These are phyloP conservation scores for Rhagium mordax DNA, from an alignment of 2,888 invertebrate genomes.

Conservation along the genomic window DNA sequence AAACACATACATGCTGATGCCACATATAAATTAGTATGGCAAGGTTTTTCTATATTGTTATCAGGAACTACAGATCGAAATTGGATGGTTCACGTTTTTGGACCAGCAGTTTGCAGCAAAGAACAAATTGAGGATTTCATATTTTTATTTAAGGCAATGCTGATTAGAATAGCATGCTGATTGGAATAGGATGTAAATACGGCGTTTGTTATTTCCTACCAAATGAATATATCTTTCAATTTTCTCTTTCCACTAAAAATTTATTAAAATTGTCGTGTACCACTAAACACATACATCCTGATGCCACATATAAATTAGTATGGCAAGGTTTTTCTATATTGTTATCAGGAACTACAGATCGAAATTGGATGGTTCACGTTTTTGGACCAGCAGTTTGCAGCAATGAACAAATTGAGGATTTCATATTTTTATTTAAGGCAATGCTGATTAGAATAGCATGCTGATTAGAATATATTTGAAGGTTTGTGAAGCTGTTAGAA, in stretches of 20 bases:
- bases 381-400: slow-evolving; percentile 41
- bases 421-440: slow-evolving; percentile 47
- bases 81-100: slow-evolving; percentile 48
- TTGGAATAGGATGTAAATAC: too few relatives aligned
- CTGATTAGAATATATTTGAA: slow-evolving; percentile 30
- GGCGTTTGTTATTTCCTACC: too few relatives aligned
- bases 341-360: slow-evolving; percentile 52
- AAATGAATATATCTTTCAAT: too few relatives aligned
- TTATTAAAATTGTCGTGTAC: slow-evolving; percentile 23
- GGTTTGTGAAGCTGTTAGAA: slow-evolving; percentile 42
- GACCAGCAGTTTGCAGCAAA: slow-evolving; percentile 34
- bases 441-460: too few relatives aligned
- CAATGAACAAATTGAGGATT: slow-evolving; percentile 30
- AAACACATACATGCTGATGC: slow-evolving; percentile 50
- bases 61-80: slow-evolving; percentile 52
- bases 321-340: slow-evolving; percentile 55
- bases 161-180: too few relatives aligned
- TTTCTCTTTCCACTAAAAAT: slow-evolving; percentile 32
- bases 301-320: slow-evolving; percentile 53
- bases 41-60: slow-evolving; percentile 53
- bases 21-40: slow-evolving; percentile 54
- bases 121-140: slow-evolving; percentile 39
- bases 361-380: slow-evolving; percentile 48
- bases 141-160: slow-evolving; percentile 46
- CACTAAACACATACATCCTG: slow-evolving; percentile 43